Evolutionary conservation across 2,888 invertebrate genomes (phyloP).

Genomic region (Diarsia dahlii): DNA sequence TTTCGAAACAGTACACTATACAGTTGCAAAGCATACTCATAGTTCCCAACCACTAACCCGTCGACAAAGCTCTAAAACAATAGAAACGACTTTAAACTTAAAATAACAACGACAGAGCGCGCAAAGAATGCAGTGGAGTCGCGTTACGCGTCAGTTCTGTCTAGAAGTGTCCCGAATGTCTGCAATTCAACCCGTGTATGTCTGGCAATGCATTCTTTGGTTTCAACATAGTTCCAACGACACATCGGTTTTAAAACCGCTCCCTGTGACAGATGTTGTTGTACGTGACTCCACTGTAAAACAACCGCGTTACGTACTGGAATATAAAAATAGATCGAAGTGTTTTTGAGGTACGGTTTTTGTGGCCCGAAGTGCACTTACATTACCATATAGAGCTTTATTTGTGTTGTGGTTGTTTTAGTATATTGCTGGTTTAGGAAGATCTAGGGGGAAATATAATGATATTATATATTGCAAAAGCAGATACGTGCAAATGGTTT

Average conservation of each 20-base stretch:
- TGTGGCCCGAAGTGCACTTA: constrained; percentile 64
- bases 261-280: constrained; percentile 82
- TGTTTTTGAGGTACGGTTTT: constrained; percentile 65
- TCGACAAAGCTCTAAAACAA: constrained; percentile 56
- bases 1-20: not conserved
- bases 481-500: not conserved
- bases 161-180: constrained; percentile 68
- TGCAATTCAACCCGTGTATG: constrained; percentile 60
- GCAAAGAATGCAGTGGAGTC: constrained; percentile 64
- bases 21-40: constrained; percentile 23
- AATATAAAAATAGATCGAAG: constrained; percentile 80
- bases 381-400: constrained; percentile 65
- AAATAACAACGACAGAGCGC: constrained; percentile 59
- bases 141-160: constrained; percentile 59
- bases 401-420: constrained; percentile 42
- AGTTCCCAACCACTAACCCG: constrained; percentile 26
- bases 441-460: not conserved
- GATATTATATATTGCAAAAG: not conserved
- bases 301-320: constrained; percentile 71
- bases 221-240: constrained; percentile 78
- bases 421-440: constrained; percentile 35
- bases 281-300: constrained; percentile 85
- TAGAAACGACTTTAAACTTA: constrained; percentile 56
- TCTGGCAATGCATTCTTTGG: constrained; percentile 71
- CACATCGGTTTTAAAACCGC: constrained; percentile 82